phyloP scores from a whole-genome alignment of 2,113 vertebrate species.

The Sinocyclocheilus rhinocerous region DNA sequence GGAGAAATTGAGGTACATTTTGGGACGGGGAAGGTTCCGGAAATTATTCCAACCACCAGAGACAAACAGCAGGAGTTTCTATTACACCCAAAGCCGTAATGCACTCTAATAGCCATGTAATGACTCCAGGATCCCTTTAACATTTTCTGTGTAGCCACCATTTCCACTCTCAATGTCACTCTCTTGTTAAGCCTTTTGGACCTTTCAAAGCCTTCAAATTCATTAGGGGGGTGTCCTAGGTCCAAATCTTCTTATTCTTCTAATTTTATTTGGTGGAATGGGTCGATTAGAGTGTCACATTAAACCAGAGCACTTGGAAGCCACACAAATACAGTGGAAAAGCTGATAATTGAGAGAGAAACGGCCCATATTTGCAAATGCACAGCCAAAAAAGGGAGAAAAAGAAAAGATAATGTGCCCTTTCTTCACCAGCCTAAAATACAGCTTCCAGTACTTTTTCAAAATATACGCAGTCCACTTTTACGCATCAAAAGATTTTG shows the following conservation, averaged over 20 bases:
- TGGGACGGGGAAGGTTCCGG: slow-evolving; percentile 34
- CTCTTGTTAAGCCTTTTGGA: slow-evolving; percentile 46
- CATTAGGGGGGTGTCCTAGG: slow-evolving; percentile 21
- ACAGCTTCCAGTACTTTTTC: slow-evolving; percentile 44
- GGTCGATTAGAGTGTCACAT: slow-evolving; percentile 23
- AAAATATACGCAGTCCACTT: slow-evolving; percentile 30
- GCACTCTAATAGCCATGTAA: slow-evolving; percentile 62
- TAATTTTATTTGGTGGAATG: slow-evolving; percentile 36
- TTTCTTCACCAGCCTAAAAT: neutral
- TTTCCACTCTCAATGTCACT: slow-evolving; percentile 53
- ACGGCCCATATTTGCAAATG: neutral
- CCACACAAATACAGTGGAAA: slow-evolving; percentile 29
- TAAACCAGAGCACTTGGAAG: slow-evolving; percentile 8
- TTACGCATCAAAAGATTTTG: slow-evolving; percentile 31
- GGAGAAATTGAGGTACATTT: slow-evolving; percentile 41
- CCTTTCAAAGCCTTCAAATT: slow-evolving; percentile 51
- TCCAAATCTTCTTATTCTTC: slow-evolving; percentile 50
- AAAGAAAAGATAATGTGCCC: slow-evolving; percentile 16
- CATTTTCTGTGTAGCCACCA: slow-evolving; percentile 33
- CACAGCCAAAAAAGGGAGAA: neutral
- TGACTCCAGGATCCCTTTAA: slow-evolving; percentile 52
- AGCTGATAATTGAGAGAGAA: slow-evolving; percentile 15
- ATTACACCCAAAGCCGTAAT: slow-evolving; percentile 54
- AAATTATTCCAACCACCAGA: slow-evolving; percentile 57
- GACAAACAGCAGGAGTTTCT: slow-evolving; percentile 53